Base-by-base conservation (phyloP, 2,888 invertebrate species). In the Cephus sareptanus region DNA sequence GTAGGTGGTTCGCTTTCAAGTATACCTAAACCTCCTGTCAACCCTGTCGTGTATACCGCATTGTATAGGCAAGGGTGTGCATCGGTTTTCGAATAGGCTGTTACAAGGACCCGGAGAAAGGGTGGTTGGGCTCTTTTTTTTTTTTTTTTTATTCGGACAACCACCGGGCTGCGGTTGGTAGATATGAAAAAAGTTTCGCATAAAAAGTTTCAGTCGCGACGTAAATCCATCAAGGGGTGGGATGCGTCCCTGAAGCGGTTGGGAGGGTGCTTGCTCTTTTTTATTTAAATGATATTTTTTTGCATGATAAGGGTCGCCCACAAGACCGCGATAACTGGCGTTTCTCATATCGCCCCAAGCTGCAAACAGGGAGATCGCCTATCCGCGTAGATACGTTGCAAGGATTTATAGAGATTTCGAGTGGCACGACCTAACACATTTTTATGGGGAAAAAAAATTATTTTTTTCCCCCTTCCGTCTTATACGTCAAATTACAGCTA, bases 101-200 rank as follows among this genome's bases (percentile, higher is more conserved):
- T 15, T 56, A 56, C 31, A 71, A 71, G 33, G 31, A 23, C 71
- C 31, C 2, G 71, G 12, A 23, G 15, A 71, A 31, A 71, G 71
- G 31, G 33, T 71, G 71, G 56, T 23, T 23, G 56, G 23, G 23
- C 56, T 6, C 23, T 23, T 23, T 23, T 56, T 30, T 30, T 30
- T 30, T 30, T 30, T 30, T 40, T 56, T 33, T 70, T 70, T 12
- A 71, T 71, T 71, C 15, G 13, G 71, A 23, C n/a, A 35, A 75
- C 75, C 35, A n/a, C 37, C 71, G 31, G 37, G 71, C 35, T 73
- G 71, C 71, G 34, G 56, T 56, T 13, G 35, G n/a, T 37, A 75
- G 76, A 73, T 76, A 76, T 76, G 76, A 76, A 76, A 76, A 73
- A 76, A 76, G 11, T 76, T 76, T 76, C 40, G 70, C 35, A 76